These are phyloP conservation scores for Ardeotis arabs DNA, from an alignment of 2,113 vertebrate species.

Conservation along the genomic window DNA sequence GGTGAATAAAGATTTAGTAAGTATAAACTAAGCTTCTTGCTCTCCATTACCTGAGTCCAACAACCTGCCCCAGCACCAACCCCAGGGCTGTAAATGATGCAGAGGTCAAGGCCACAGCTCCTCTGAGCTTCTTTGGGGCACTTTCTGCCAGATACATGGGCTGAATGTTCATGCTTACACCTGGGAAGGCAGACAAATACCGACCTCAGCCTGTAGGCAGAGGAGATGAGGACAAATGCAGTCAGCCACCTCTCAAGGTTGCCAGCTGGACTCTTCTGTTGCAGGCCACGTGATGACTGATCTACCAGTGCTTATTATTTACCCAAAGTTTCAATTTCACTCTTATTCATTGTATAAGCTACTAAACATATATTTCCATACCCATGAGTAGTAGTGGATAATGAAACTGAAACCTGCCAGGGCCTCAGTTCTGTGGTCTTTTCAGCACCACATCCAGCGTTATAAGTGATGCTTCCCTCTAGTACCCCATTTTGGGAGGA, in stretches of 20 bases:
- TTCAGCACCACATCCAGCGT: neutral
- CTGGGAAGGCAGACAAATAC: slow-evolving; percentile 62
- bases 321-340: neutral
- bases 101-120: slow-evolving; percentile 83
- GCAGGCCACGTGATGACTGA: neutral
- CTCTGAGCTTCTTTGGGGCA: slow-evolving; percentile 85
- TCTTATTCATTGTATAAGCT: neutral
- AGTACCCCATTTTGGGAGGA: neutral
- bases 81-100: slow-evolving; percentile 88
- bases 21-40: neutral
- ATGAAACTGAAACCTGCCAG: neutral
- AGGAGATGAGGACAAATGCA: neutral
- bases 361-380: neutral
- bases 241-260: neutral
- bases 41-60: slow-evolving; percentile 82
- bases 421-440: neutral
- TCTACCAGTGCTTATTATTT: neutral
- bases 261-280: neutral
- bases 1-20: neutral
- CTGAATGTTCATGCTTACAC: slow-evolving; percentile 92
- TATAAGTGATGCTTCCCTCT: neutral
- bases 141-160: slow-evolving; percentile 94
- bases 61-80: slow-evolving; percentile 85
- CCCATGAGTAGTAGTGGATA: neutral
- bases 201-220: neutral